Base-by-base conservation (phyloP, 1,140 invertebrate species). In the Drosophila mayri region DNA sequence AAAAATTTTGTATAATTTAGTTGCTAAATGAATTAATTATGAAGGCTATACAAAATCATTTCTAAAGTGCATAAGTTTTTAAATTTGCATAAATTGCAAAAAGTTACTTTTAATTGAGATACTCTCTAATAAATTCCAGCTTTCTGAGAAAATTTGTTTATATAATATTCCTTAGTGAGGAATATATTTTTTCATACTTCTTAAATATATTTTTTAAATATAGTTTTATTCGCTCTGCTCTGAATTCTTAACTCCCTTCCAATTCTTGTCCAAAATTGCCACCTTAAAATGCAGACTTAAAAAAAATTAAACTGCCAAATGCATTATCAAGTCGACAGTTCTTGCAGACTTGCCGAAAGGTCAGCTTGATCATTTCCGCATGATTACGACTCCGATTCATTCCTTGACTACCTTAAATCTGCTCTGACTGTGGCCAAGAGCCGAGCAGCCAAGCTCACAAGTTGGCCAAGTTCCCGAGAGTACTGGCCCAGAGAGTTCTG, bases 321-420 rank as follows among this genome's bases (percentile, higher is more conserved):
- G 18, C 40, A 71, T 47, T 57, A 61, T 57, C 11, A 35, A 49
- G n/a, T 10, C 37, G n/a, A 18, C 32, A 65, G 41, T 47, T 46
- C 18, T 38, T 38, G 20, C 59, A 49, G 68, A 85, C 71, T 76
- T 85, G 79, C 79, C 61, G 73, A 91, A 91, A 91, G 88, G 88
- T 91, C 88, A 85, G 76, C 68, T 79, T 73, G 88, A 88, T 91
- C 88, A 91, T 91, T 91, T 91, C 88, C 88, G 88, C 88, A 91
- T 91, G 81, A 91, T 91, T 85, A 78, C 88, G 77, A 91, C 83
- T 78, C 58, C 79, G 77, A 82, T 82, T 78, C 84, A 52, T 64
- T 88, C 41, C 18, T 37, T 54, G 50, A 12, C 49, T 32, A 52
- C 67, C 60, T 76, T 52, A 62, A 16, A 41, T 77, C 52, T 60